These are phyloP conservation scores for Tangara arthus DNA, from an alignment of 2,797 vertebrate genomes.

Conservation along the genomic window DNA sequence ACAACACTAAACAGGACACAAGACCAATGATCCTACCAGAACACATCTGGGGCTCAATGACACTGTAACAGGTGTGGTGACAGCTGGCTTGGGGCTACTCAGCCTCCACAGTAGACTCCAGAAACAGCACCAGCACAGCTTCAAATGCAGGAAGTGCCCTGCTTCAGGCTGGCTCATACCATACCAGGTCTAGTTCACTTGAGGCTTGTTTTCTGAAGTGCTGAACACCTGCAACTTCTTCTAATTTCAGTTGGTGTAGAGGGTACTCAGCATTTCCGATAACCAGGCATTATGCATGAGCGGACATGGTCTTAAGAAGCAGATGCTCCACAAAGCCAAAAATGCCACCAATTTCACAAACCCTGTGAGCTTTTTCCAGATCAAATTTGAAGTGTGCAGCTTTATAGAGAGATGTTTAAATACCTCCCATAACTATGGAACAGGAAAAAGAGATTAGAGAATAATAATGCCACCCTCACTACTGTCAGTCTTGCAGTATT, in stretches of 20 bases:
- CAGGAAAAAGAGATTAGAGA: not conserved
- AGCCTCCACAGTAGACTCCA: not conserved
- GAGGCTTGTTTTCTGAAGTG: not conserved
- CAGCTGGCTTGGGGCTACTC: not conserved
- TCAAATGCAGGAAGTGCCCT: not conserved
- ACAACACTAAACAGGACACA: not conserved
- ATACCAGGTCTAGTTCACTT: not conserved
- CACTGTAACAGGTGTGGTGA: not conserved
- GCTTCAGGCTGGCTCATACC: not conserved
- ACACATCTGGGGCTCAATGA: not conserved
- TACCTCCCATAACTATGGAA: not conserved
- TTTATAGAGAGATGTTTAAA: not conserved
- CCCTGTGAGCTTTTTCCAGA: not conserved
- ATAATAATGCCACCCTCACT: not conserved
- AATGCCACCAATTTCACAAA: not conserved
- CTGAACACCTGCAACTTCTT: not conserved
- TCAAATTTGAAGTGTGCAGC: not conserved
- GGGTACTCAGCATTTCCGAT: not conserved
- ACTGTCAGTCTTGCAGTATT: not conserved
- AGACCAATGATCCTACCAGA: not conserved
- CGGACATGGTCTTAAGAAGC: not conserved
- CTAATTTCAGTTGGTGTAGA: not conserved
- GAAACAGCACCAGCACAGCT: not conserved
- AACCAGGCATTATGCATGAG: not conserved
- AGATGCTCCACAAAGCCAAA: not conserved